These are phyloP conservation scores for Dilophus febrilis DNA, from an alignment of 2,888 invertebrate species.

Conservation along the genomic window DNA sequence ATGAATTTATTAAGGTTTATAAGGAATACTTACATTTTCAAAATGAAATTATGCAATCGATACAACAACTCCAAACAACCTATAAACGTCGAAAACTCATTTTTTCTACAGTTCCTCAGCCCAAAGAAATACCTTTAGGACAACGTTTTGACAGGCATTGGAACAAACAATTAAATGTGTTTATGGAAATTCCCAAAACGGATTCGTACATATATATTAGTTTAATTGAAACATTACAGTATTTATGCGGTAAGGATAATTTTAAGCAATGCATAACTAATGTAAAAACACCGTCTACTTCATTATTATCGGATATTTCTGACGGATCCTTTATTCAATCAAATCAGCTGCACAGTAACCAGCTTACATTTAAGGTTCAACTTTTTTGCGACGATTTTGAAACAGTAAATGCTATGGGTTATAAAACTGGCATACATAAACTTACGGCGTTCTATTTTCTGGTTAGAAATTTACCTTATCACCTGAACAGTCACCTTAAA, in stretches of 20 bases:
- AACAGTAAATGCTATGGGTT: too few relatives aligned
- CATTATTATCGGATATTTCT: neutral
- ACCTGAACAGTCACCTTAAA: neutral
- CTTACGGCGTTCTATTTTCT: neutral
- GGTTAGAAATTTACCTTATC: slow-evolving; percentile 1
- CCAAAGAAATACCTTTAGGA: slow-evolving; percentile 1
- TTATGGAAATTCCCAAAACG: neutral
- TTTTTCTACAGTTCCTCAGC: neutral
- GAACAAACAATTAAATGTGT: neutral
- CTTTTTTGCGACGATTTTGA: neutral
- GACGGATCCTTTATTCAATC: slow-evolving; percentile 1
- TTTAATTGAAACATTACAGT: neutral
- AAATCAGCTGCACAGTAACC: neutral
- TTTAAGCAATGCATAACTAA: neutral
- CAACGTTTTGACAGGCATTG: neutral
- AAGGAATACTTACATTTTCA: neutral
- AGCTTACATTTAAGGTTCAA: neutral
- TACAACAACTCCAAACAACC: neutral
- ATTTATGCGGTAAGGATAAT: neutral
- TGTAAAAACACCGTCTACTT: neutral
- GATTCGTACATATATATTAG: neutral
- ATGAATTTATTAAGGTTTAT: neutral
- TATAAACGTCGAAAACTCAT: neutral
- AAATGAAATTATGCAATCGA: neutral
- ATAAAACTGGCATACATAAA: too few relatives aligned